Evolutionary conservation across 2,888 invertebrate genomes (phyloP).

Genomic region (Callosobruchus maculatus): DNA sequence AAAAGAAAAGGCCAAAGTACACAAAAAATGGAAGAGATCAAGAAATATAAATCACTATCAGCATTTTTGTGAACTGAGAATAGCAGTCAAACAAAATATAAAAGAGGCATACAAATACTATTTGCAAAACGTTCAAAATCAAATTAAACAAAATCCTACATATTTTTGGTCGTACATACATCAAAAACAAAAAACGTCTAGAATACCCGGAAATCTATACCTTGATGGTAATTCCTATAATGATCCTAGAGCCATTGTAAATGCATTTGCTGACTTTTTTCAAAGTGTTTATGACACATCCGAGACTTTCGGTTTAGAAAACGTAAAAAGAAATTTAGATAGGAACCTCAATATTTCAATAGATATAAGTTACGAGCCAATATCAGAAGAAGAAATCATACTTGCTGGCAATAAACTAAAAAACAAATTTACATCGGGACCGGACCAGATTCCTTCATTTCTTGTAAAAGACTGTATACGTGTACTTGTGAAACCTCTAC

Average conservation of each 20-base stretch:
- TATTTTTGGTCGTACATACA: background rate
- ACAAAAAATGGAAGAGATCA: background rate
- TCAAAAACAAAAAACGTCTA: background rate
- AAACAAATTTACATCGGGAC: slow-evolving; percentile 5
- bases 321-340: background rate
- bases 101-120: background rate
- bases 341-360: background rate
- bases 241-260: slow-evolving; percentile 3
- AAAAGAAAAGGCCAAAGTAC: background rate
- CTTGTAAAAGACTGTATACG: slow-evolving; percentile 5
- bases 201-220: slow-evolving; percentile 3
- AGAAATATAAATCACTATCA: background rate
- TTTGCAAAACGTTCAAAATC: background rate
- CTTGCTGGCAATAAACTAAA: slow-evolving; percentile 4
- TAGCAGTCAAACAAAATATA: background rate
- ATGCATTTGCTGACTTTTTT: slow-evolving; percentile 1
- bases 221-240: background rate
- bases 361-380: background rate
- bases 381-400: slow-evolving; percentile 3
- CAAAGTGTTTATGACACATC: background rate
- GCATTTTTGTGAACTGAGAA: background rate
- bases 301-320: no score
- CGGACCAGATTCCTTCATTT: slow-evolving; percentile 5
- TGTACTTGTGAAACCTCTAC: background rate
- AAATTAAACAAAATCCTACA: slow-evolving; percentile 2